These are phyloP conservation scores for Malacosoma neustria DNA, from an alignment of 2,888 invertebrate species.

Conservation along the genomic window DNA sequence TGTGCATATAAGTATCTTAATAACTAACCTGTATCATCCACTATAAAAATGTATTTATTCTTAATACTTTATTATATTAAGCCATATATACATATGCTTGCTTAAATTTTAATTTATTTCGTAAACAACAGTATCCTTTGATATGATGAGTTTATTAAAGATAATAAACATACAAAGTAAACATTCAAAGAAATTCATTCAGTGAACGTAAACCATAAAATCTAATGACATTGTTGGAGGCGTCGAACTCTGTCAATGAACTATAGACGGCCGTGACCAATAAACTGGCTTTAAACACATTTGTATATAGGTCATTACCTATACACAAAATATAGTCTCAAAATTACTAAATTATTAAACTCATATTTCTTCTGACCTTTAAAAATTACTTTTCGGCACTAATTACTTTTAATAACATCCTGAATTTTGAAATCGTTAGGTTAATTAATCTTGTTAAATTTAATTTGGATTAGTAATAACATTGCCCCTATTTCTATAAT, in stretches of 20 bases:
- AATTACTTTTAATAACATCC: neutral
- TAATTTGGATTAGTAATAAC: neutral
- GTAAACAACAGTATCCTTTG: no score
- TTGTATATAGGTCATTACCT: neutral
- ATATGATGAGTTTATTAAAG: no score
- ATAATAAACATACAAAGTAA: neutral
- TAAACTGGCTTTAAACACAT: conserved; percentile 1
- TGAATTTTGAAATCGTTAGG: neutral
- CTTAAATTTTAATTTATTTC: neutral
- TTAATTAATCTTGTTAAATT: neutral
- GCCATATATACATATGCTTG: neutral
- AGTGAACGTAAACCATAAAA: neutral
- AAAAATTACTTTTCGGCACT: neutral
- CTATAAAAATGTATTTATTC: neutral
- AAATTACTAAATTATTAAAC: neutral
- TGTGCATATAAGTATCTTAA: no score
- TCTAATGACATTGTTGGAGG: neutral
- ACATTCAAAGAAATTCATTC: neutral
- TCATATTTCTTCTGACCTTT: neutral
- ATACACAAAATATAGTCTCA: neutral
- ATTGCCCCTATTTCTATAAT: neutral
- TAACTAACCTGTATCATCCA: no score
- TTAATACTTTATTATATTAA: neutral
- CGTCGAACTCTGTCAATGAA: conserved; percentile 7
- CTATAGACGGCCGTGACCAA: conserved; percentile 11